These are phyloP conservation scores for Oncopodura yosiiana DNA, from an alignment of 1,140 invertebrate species.

Conservation along the genomic window DNA sequence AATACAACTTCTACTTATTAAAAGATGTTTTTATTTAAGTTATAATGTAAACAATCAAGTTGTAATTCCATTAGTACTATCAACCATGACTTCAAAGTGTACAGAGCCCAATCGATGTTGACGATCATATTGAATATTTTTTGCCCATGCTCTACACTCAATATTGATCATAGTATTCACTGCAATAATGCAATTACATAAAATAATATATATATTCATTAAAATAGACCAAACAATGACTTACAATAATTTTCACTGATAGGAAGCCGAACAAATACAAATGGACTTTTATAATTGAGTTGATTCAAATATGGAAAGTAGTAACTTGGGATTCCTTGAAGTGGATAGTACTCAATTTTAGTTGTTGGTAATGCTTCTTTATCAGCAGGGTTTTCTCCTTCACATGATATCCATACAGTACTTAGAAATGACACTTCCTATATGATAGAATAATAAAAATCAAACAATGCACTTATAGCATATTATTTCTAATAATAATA, in stretches of 20 bases:
- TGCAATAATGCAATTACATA: slow-evolving; percentile 44
- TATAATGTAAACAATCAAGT: too few species aligned
- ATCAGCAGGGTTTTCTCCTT: slow-evolving; percentile 65
- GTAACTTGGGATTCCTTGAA: slow-evolving; percentile 57
- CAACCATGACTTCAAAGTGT: slow-evolving; percentile 90
- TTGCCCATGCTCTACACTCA: slow-evolving; percentile 92
- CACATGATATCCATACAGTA: slow-evolving; percentile 71
- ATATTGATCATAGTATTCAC: slow-evolving; percentile 85
- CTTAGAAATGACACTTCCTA: too few species aligned
- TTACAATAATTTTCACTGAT: background rate
- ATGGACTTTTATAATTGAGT: slow-evolving; percentile 36
- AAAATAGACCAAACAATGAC: background rate
- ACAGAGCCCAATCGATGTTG: slow-evolving; percentile 80
- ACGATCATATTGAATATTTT: slow-evolving; percentile 80
- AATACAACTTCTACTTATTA: too few species aligned
- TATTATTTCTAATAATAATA: too few species aligned
- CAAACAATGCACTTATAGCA: too few species aligned
- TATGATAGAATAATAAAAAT: too few species aligned
- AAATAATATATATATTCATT: too few species aligned
- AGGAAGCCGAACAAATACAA: slow-evolving; percentile 44
- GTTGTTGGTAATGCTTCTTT: slow-evolving; percentile 65
- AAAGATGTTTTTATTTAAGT: too few species aligned
- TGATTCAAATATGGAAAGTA: slow-evolving; percentile 68
- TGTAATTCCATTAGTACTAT: too few species aligned
- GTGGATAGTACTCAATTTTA: slow-evolving; percentile 53